Conservation (phyloP, 2,113 vertebrate genomes). For the Neomonachus schauinslandi region DNA sequence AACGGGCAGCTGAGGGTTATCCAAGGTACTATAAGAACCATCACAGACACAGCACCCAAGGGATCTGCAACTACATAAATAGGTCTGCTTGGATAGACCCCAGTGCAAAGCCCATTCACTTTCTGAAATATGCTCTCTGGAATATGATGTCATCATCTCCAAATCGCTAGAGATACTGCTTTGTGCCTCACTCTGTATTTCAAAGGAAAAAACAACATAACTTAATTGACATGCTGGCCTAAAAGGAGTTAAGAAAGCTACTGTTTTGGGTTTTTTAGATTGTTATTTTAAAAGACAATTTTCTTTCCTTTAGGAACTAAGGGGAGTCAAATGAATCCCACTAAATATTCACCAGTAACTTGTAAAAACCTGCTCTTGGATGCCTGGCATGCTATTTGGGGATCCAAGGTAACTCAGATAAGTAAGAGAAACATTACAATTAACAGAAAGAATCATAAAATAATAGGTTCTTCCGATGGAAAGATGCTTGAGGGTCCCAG, state of each 20-base stretch:
- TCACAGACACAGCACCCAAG: neutral
- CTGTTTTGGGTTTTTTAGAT: neutral
- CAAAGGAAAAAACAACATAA: neutral
- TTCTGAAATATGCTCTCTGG: neutral
- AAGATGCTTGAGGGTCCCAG: neutral
- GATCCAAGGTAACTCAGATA: neutral
- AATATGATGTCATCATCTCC: neutral
- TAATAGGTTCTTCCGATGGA: neutral
- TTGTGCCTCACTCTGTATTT: neutral
- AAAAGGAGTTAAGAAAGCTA: neutral
- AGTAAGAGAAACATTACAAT: neutral
- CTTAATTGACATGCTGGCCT: neutral
- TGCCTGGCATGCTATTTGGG: neutral
- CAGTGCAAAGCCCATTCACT: neutral
- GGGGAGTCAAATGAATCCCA: neutral
- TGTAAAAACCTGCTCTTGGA: neutral
- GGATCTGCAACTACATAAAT: neutral
- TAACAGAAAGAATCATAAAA: neutral
- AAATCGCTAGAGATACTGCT: neutral
- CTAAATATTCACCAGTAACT: neutral
- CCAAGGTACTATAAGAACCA: accelerated
- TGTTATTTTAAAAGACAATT: neutral
- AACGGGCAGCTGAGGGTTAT: neutral
- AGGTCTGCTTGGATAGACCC: neutral
- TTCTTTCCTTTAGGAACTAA: neutral